Conservation (phyloP, 2,888 invertebrate genomes). For the Hemicrepidius hirtus region DNA sequence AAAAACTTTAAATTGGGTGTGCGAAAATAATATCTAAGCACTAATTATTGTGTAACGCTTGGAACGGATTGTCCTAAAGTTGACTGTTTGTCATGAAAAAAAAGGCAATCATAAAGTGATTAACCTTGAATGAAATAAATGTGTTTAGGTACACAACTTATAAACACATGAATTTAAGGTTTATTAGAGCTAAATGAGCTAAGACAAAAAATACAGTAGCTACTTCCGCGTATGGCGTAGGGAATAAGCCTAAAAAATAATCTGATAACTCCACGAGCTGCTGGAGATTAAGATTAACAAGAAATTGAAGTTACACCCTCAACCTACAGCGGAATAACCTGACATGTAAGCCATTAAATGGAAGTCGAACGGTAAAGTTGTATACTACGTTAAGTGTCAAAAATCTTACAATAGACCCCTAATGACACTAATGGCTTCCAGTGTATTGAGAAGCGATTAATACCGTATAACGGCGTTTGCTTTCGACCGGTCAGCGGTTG, state of each 20-base stretch:
- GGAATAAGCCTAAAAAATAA: not conserved
- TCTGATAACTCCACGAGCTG: not conserved
- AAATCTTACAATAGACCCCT: slow-evolving; percentile 60
- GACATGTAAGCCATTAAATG: slow-evolving; percentile 27
- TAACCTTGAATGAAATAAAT: slow-evolving; percentile 58
- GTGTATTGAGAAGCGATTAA: slow-evolving; percentile 70
- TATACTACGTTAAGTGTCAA: slow-evolving; percentile 61
- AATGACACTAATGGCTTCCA: slow-evolving; percentile 67
- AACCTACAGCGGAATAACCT: slow-evolving; percentile 30
- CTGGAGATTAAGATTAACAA: no score
- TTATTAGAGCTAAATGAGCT: slow-evolving; percentile 43
- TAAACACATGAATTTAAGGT: slow-evolving; percentile 49
- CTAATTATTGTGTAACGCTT: slow-evolving; percentile 43
- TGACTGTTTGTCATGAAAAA: slow-evolving; percentile 39
- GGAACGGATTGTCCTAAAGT: slow-evolving; percentile 41
- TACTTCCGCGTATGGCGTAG: slow-evolving; percentile 20
- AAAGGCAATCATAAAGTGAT: slow-evolving; percentile 61
- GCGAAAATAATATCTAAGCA: slow-evolving; percentile 9
- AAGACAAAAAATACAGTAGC: slow-evolving; percentile 48
- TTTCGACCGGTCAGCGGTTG: slow-evolving; percentile 70
- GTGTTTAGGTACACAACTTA: slow-evolving; percentile 21
- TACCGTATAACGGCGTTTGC: slow-evolving; percentile 61
- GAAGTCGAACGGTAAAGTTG: slow-evolving; percentile 51
- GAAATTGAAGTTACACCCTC: not conserved
- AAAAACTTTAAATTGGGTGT: slow-evolving; percentile 51